phyloP scores from a whole-genome alignment of 2,113 vertebrate genomes.

The Pagrus major region DNA sequence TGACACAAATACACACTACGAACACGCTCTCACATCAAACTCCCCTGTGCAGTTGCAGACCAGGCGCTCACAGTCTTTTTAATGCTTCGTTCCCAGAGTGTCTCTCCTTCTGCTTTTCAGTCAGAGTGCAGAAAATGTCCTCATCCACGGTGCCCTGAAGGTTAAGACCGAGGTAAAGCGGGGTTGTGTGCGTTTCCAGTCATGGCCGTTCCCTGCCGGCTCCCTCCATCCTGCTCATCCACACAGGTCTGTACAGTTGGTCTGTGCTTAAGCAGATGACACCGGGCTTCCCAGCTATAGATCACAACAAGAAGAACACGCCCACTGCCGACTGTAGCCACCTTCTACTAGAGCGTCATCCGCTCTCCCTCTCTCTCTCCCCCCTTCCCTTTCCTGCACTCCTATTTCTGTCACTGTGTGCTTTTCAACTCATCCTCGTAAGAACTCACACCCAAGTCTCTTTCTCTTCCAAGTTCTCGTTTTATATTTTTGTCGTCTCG shows the following conservation, averaged over 20 bases:
- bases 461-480: constrained; percentile 5
- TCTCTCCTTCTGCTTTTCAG: constrained; percentile 31
- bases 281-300: constrained; percentile 77
- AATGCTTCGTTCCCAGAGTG: constrained; percentile 19
- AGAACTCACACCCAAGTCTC: neutral
- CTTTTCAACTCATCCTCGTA: constrained; percentile 42
- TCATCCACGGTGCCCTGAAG: constrained; percentile 41
- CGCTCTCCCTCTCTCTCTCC: constrained; percentile 29
- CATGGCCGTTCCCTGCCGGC: constrained; percentile 42
- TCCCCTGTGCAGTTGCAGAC: constrained; percentile 46
- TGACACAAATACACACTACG: constrained; percentile 53
- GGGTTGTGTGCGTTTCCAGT: constrained; percentile 35
- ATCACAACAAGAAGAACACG: constrained; percentile 85
- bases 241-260: constrained; percentile 58
- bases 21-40: constrained; percentile 37
- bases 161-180: constrained; percentile 38
- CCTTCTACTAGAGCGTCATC: constrained; percentile 65
- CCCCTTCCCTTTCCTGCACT: constrained; percentile 21
- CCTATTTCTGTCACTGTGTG: constrained; percentile 21
- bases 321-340: constrained; percentile 76
- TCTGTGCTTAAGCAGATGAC: constrained; percentile 82
- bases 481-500: constrained; percentile 45
- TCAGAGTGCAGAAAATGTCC: constrained; percentile 34
- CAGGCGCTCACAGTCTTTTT: constrained; percentile 30
- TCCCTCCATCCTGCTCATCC: constrained; percentile 53